A percentile compares a stretch with the other conserved stretches of the same genome.
These are phyloP conservation scores for Coenobita brevimanus DNA, from an alignment of 1,140 invertebrate genomes.

Conservation along the genomic window DNA sequence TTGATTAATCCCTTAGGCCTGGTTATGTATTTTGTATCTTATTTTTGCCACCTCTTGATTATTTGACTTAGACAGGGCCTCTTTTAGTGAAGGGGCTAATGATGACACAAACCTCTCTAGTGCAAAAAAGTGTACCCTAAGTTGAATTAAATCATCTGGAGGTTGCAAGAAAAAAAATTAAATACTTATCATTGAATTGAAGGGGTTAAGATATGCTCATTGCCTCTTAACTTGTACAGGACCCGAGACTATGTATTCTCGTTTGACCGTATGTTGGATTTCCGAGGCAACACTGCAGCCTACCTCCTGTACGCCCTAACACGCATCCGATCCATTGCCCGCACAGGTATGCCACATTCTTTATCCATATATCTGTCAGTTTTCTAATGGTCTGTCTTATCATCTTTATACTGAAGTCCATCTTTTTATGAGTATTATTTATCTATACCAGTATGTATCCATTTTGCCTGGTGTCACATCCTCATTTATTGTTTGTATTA, in stretches of 20 bases:
- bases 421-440: too few species aligned
- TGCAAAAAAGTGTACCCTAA: background rate
- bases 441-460: too few species aligned
- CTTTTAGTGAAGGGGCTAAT: background rate
- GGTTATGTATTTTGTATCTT: too few species aligned
- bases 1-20: too few species aligned
- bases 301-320: conserved; percentile 97
- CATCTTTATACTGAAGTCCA: too few species aligned
- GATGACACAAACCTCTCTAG: background rate
- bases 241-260: conserved; percentile 98
- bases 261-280: conserved; percentile 99
- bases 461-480: too few species aligned
- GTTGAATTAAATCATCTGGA: background rate
- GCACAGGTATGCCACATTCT: conserved; percentile 77
- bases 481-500: too few species aligned
- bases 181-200: too few species aligned
- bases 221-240: conserved; percentile 73
- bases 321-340: conserved; percentile 92
- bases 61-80: background rate
- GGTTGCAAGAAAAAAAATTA: too few species aligned
- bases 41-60: too few species aligned
- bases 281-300: conserved; percentile 98
- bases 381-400: too few species aligned
- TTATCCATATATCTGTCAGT: background rate
- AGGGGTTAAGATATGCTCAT: background rate